A percentile compares a stretch with the other conserved stretches of the same genome.
Conservation (phyloP, 2,113 vertebrate genomes). For the Paradoxurus hermaphroditus region DNA sequence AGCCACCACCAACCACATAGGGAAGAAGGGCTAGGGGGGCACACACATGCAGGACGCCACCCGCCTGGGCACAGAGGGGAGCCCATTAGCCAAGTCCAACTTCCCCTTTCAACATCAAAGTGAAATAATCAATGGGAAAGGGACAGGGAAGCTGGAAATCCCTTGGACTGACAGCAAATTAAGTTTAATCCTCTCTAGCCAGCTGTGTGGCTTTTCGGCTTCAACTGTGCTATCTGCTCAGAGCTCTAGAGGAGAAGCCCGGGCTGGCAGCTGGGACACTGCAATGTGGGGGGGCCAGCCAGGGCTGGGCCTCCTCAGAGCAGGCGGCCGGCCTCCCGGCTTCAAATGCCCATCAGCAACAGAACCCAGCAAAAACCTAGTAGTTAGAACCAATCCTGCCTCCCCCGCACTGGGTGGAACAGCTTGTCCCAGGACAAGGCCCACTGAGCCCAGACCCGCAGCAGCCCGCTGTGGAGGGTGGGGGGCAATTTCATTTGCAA, state of each 20-base stretch:
- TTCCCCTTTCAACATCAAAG: slow-evolving; percentile 17
- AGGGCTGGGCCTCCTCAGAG: neutral
- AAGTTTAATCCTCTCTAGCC: neutral
- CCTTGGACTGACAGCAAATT: slow-evolving; percentile 17
- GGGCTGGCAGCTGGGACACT: too few relatives aligned
- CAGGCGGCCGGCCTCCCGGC: neutral
- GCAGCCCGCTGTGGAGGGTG: neutral
- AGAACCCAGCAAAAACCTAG: neutral
- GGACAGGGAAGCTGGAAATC: neutral
- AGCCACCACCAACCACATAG: neutral
- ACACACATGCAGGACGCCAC: neutral
- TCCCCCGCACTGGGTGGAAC: neutral
- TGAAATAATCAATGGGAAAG: neutral
- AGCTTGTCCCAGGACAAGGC: neutral
- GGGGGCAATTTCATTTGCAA: neutral
- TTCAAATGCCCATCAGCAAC: neutral
- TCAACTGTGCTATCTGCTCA: neutral
- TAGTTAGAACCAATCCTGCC: neutral
- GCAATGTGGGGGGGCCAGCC: too few relatives aligned
- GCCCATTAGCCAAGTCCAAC: neutral
- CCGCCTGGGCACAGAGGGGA: neutral
- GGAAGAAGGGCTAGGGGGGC: neutral
- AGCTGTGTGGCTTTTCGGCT: neutral
- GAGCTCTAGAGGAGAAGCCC: neutral
- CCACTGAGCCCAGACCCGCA: neutral